Base-by-base conservation (phyloP, 2,797 vertebrate genomes). In the Lates japonicus region DNA sequence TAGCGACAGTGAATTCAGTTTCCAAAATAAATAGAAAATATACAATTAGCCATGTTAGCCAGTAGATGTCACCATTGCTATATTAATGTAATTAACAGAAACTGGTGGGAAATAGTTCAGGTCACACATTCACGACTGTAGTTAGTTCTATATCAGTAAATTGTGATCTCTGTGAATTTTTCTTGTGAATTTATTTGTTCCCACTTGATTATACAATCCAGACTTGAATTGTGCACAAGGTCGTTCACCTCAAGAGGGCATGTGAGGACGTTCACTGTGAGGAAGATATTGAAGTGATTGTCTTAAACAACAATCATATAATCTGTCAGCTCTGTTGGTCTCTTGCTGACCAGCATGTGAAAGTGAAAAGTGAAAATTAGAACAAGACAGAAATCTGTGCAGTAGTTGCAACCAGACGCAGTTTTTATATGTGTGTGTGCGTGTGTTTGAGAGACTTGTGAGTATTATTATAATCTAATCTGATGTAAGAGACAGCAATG, bases 401-500 rank as follows among this genome's bases (percentile, higher is more conserved):
- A 22, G 25, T 12, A 4, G 1, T 33, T 63, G 25, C 52, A 46
- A 41, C 5, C 20, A 59, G 44, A 39, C 44, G 75, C 29, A 9
- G 22, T 41, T 63, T 46, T 76, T 54, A 4, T 70, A 17, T 61
- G 17, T 62, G 35, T n/a, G 51, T 69, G 55, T 17, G 25, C 12
- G 41, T 61, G 19, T 39, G 69, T 42, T 51, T 65, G 44, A 74
- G 64, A 78, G 72, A 68, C 67, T 81, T 10, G 39, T 84, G 75
- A 83, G 72, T 48, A 60, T 88, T 80, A 75, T 88, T 85, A 67
- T 87, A 87, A 89, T 87, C 46, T 87, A 81, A 93, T 91, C 86
- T 95, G 94, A 95, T 94, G 93, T 92, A 95, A 95, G 82, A 75
- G 80, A 85, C 77, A 80, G 92, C 84, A 95, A 94, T 67, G 51